Conservation (phyloP, 2,113 vertebrate genomes). For the Crotalus helleri region DNA sequence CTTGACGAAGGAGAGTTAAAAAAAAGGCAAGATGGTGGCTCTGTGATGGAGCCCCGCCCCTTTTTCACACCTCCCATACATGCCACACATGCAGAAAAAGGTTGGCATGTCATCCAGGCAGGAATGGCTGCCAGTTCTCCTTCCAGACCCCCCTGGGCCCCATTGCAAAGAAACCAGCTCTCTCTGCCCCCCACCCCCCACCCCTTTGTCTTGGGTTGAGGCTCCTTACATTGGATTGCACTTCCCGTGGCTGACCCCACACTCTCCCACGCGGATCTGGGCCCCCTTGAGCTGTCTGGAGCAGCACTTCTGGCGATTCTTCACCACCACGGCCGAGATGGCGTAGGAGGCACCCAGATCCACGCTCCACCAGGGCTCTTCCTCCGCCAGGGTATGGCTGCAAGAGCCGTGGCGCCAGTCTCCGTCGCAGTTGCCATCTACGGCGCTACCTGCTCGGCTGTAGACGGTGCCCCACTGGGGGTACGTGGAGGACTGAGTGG, state of each 20-base stretch:
- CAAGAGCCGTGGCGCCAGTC: not conserved
- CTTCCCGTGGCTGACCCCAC: not conserved
- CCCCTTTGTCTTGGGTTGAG: not conserved
- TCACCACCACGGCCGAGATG: not conserved
- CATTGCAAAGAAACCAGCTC: not conserved
- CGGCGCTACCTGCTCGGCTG: not conserved
- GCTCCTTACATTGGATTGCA: not conserved
- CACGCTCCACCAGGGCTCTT: constrained; percentile 4
- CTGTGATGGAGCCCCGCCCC: not conserved
- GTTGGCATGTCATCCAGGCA: too few species aligned
- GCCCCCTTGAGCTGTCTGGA: not conserved
- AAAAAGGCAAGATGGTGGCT: not conserved
- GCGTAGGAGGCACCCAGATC: not conserved
- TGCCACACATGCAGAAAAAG: not conserved
- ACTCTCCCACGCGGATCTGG: not conserved
- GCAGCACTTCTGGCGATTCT: not conserved
- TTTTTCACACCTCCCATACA: too few species aligned
- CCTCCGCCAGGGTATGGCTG: not conserved
- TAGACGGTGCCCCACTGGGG: not conserved
- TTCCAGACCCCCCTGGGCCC: not conserved
- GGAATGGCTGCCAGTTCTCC: not conserved
- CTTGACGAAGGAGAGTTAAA: too few species aligned
- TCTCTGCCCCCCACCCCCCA: too few species aligned
- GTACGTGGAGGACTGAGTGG: not conserved
- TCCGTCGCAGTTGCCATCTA: not conserved